Base-by-base conservation (phyloP, 2,797 vertebrate species). In the Esox lucius region DNA sequence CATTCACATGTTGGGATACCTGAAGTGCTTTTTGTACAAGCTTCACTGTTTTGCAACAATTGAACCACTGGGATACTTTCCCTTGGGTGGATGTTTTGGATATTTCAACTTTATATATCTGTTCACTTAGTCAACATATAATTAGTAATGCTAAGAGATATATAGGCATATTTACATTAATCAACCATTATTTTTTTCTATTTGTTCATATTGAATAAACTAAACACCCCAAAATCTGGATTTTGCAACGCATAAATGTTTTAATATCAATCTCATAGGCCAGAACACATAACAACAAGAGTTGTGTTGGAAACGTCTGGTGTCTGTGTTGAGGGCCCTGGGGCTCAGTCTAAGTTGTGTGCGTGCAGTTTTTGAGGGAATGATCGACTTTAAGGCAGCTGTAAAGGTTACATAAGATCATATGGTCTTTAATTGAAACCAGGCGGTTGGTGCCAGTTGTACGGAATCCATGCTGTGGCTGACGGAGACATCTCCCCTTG, bases 391-490 rank as follows among this genome's bases (percentile, higher is more conserved):
- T 19, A 26, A 26, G 75, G 71, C 69, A 78, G 75, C 74, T 71
- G 80, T 82, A 80, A 84, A 84, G 48, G 26, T 64, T 76, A 73
- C 76, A 74, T 80, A 82, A 72, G 80, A 80, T 80, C 83, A 82
- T 80, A 78, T 76, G 78, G 83, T 77, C 77, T 74, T 78, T 84
- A 84, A 84, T 80, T 76, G 71, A 73, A 76, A 72, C 83, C 83
- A 84, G 80, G 82, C 75, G 42, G 31, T 24, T 70, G 51, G n/a
- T 35, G 66, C 33, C 33, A 24, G 35, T 26, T 64, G 67, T 70
- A 46, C 51, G 39, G 74, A 61, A 33, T 53, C 31, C n/a, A 62
- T n/a, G 33, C 35, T 56, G 16, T 39, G 35, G 35, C 35, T 39
- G 35, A 8, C 35, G 28, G 28, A 31, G 31, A 31, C 35, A 5